Percentiles rank a stretch among this genome's conserved stretches.
Evolutionary conservation across 2,888 invertebrate genomes (phyloP).

Genomic region (Pollenia angustigena): DNA sequence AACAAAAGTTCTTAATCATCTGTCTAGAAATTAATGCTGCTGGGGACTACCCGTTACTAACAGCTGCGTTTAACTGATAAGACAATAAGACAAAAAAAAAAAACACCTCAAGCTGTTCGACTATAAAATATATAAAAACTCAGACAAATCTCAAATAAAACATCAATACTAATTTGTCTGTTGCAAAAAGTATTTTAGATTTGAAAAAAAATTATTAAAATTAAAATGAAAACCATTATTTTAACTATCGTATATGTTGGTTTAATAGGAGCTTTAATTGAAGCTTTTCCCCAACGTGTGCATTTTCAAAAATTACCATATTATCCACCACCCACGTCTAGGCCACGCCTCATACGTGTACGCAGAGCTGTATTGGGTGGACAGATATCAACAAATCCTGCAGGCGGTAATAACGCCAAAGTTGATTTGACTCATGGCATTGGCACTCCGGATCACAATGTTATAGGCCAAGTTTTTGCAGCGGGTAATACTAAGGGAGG

Average conservation of each 20-base stretch:
- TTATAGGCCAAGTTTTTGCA: conserved; percentile 77
- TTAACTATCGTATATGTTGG: conserved; percentile 29
- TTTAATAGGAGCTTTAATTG: conserved; percentile 38
- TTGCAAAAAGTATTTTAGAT: too few species aligned
- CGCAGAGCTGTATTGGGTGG: conserved; percentile 78
- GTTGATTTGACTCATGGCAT: conserved; percentile 77
- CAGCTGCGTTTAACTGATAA: background rate
- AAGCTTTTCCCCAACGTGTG: conserved; percentile 49
- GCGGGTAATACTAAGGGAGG: conserved; percentile 75
- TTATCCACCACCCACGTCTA: conserved; percentile 69
- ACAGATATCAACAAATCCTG: conserved; percentile 77
- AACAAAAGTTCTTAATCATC: too few species aligned
- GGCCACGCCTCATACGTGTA: conserved; percentile 71
- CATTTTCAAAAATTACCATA: conserved; percentile 56
- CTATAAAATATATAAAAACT: too few species aligned
- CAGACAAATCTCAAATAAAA: too few species aligned
- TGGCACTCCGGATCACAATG: conserved; percentile 79
- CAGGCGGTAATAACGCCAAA: conserved; percentile 78
- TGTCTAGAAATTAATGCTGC: background rate
- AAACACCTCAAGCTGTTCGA: too few species aligned
- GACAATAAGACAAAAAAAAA: too few species aligned
- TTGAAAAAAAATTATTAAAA: too few species aligned
- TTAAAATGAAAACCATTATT: conserved; percentile 68
- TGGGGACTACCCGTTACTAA: conserved; percentile 22
- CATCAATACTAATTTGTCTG: too few species aligned